Conservation (phyloP, 2,113 vertebrate genomes). For the Cyphomyrus discorhynchus region DNA sequence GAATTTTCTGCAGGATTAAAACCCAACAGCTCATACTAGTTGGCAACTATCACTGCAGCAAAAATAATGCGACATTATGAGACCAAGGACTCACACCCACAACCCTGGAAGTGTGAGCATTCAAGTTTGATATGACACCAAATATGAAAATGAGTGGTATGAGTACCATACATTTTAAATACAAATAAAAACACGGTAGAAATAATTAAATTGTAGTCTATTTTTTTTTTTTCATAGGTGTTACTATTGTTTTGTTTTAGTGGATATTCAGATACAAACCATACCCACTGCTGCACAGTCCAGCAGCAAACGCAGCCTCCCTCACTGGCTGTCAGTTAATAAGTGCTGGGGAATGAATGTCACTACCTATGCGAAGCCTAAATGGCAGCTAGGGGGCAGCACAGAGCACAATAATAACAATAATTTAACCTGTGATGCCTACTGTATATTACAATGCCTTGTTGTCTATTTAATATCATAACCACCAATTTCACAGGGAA, state of each 20-base stretch:
- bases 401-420: not conserved
- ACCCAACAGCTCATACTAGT: not conserved
- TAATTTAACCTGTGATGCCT: not conserved
- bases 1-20: not conserved
- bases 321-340: too few relatives aligned
- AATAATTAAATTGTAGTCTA: not conserved
- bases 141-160: not conserved
- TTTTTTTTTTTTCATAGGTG: not conserved
- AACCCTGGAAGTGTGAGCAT: not conserved
- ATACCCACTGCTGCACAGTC: not conserved
- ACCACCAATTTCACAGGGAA: not conserved
- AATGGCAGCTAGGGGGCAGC: not conserved
- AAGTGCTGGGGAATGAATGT: not conserved
- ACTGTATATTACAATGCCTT: not conserved
- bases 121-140: not conserved
- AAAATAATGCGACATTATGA: not conserved
- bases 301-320: not conserved
- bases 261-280: not conserved
- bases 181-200: not conserved
- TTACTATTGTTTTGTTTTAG: not conserved
- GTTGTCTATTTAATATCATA: not conserved
- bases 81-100: not conserved
- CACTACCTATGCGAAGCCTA: not conserved
- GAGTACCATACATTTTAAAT: not conserved
- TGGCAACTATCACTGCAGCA: not conserved